phyloP scores from a whole-genome alignment of 1,140 invertebrate genomes.

The Drosophila athabasca region DNA sequence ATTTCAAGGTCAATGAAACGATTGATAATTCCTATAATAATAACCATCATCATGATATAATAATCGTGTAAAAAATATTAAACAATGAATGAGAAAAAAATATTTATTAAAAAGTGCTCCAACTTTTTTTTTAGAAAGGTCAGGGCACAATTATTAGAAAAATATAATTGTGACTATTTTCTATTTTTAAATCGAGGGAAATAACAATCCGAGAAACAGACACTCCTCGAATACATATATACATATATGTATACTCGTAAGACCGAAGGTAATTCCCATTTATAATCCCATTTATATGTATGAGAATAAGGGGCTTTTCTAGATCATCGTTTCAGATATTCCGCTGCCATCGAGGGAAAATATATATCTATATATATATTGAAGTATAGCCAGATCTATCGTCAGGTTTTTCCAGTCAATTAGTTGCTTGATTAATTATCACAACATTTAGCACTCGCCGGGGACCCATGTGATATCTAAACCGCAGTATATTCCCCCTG shows the following conservation, averaged over 20 bases:
- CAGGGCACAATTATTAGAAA: slow-evolving; percentile 24
- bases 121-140: slow-evolving; percentile 46
- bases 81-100: slow-evolving; percentile 11
- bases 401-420: slow-evolving; percentile 68
- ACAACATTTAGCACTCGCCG: slow-evolving; percentile 42
- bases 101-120: slow-evolving; percentile 7
- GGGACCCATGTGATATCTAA: slow-evolving; percentile 30
- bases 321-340: slow-evolving; percentile 20
- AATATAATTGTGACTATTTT: slow-evolving; percentile 28
- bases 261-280: slow-evolving; percentile 37
- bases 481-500: slow-evolving; percentile 41
- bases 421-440: slow-evolving; percentile 64
- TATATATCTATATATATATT: slow-evolving; percentile 4
- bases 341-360: slow-evolving; percentile 17
- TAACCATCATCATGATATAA: slow-evolving; percentile 39
- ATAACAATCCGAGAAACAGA: slow-evolving; percentile 11
- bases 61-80: slow-evolving; percentile 13
- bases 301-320: slow-evolving; percentile 7
- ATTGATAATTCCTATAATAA: slow-evolving; percentile 10
- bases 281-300: slow-evolving; percentile 19
- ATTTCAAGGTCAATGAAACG: slow-evolving; percentile 29
- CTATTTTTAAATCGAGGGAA: slow-evolving; percentile 34
- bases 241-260: too few species aligned
- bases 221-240: neutral
- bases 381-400: slow-evolving; percentile 34